Evolutionary conservation across 2,113 vertebrate species (phyloP), one percentile per base, ranked within the genome.

Genomic region (Coregonus clupeaformis): DNA sequence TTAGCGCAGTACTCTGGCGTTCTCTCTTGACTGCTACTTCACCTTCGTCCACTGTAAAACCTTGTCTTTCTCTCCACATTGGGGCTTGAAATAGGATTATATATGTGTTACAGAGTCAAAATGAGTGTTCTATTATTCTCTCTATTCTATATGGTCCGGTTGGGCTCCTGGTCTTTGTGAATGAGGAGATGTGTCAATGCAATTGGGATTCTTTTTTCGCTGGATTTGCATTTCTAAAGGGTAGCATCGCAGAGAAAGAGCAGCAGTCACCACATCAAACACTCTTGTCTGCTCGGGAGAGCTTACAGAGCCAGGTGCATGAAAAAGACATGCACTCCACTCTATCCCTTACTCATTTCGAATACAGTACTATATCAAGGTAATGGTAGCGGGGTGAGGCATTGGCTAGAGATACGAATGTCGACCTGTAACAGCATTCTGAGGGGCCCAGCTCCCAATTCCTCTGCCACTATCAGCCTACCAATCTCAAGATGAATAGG

Each of bases 61-160:
- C 82, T 88, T 86, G 88, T 91, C 89, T 91, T 90, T 93, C 90
- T 94, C 94, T 93, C 94, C 94, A 95, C 96, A 96, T 94, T 92
- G 96, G 95, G 95, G 96, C 96, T 97, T 97, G 94, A 97, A 97
- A 95, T 88, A 87, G 93, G 87, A 89, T 85, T 73, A 87, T 7
- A 20, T 64, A 82, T 69, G 83, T 81, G 66, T 79, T 82, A 83
- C 74, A 0, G 36, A 42, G 7, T 42, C 36, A 71, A 86, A 86
- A 86, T 69, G 6, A 84, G 80, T 84, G 80, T 72, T 69, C 65
- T 60, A 69, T 55, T 68, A 24, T 20, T 4, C 7, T 18, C 72
- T 77, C 65, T 69, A 78, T 79, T 86, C 82, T 79, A 82, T 85
- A 88, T 86, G 79, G 90, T 87, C 88, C 87, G 84, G 82, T 76